Base-by-base conservation (phyloP, 2,113 vertebrate species). In the Grammomys surdaster region DNA sequence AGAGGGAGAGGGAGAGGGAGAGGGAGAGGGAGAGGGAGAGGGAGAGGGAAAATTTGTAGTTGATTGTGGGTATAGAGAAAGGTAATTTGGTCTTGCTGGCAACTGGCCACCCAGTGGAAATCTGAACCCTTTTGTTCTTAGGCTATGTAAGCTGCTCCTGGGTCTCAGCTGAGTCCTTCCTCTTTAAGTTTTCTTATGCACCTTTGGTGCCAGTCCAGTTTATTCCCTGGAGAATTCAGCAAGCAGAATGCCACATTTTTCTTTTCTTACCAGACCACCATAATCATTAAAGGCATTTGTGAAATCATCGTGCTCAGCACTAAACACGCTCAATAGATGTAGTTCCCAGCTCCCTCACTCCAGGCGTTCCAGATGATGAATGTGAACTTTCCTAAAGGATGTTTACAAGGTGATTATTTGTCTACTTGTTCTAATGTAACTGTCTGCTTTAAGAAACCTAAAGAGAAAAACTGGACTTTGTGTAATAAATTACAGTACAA, bases 351-450 rank as follows among this genome's bases (percentile, higher is more conserved):
- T 60, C 19, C 56, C 75, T 80, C 20, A 77, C 33, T n/a, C 48
- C 33, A 73, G 43, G 77, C 54, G 26, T 89, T 77, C 51, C 56
- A 73, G 82, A 80, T 75, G 76, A 72, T 90, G 28, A 87, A 94
- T 82, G 54, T 33, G 72, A 95, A 76, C 46, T 54, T 28, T 77
- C 85, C 75, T 82, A 84, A 91, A 89, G 91, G 73, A 89, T 84
- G 19, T 89, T 87, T 78, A 70, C 43, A 63, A 82, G 40, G 46
- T 93, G 54, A 96, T 95, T 95, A 65, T 90, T 76, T 84, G 17
- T 87, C 78, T 89, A 67, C 36, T 91, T 96, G 82, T 33, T 89
- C 36, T 67, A 86, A 70, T 12, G 22, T 77, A 90, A 77, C 60
- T 91, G 3, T 76, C 87, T 72, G 65, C 36, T 89, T 85, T 28